Evolutionary conservation across 2,797 vertebrate genomes (phyloP).

Genomic region (Bovichtus diacanthus): DNA sequence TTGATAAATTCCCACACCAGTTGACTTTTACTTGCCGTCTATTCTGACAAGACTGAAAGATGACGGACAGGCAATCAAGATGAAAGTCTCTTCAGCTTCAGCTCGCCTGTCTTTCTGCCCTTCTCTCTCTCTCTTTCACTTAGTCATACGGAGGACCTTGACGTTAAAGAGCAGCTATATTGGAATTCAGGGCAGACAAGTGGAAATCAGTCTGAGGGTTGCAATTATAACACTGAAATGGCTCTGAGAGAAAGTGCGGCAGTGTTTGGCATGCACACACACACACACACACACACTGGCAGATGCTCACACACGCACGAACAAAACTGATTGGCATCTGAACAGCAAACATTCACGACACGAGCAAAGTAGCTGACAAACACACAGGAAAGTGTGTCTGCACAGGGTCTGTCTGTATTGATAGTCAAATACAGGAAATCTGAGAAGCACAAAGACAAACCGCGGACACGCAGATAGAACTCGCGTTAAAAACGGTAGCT

Average conservation of each 20-base stretch:
- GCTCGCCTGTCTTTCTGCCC: not conserved
- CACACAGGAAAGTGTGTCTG: not conserved
- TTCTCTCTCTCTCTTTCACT: slow-evolving; percentile 7
- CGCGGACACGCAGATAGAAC: not conserved
- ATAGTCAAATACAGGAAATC: not conserved
- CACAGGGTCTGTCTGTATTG: not conserved
- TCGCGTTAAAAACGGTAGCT: not conserved
- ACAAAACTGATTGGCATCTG: not conserved
- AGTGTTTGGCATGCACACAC: not conserved
- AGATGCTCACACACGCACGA: not conserved
- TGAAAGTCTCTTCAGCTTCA: slow-evolving; percentile 5
- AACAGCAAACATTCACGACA: not conserved
- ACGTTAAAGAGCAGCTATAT: slow-evolving; percentile 47
- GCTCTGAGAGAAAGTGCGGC: not conserved
- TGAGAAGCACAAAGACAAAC: not conserved
- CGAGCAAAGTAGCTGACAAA: not conserved
- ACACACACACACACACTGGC: not conserved
- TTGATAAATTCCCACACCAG: not conserved
- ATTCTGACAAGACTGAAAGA: slow-evolving; percentile 8
- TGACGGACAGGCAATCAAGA: slow-evolving; percentile 18
- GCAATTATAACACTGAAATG: slow-evolving; percentile 42
- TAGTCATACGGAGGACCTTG: slow-evolving; percentile 33
- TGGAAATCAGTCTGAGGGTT: slow-evolving; percentile 58
- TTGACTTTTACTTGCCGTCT: not conserved
- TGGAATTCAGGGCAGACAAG: slow-evolving; percentile 54